phyloP scores from a whole-genome alignment of 2,888 invertebrate genomes.

The Cerastis leucographa region DNA sequence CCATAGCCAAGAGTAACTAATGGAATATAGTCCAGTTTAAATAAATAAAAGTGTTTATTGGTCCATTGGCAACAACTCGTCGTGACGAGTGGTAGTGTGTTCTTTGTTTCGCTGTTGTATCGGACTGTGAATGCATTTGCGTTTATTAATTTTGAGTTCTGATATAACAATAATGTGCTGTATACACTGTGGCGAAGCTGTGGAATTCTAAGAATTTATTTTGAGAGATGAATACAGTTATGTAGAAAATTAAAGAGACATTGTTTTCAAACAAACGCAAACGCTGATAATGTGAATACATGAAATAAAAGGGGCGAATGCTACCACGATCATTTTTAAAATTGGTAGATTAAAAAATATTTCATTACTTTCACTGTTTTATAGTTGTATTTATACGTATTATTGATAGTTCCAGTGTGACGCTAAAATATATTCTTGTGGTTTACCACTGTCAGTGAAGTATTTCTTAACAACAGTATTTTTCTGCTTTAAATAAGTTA shows the following conservation, averaged over 20 bases:
- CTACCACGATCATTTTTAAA: neutral
- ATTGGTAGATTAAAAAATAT: neutral
- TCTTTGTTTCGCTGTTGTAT: neutral
- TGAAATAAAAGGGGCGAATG: neutral
- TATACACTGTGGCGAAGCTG: too few species aligned
- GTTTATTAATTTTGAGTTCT: slow-evolving; percentile 11
- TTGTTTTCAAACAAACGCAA: slow-evolving; percentile 8
- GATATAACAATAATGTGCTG: neutral
- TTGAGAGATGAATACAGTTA: neutral
- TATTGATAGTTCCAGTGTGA: neutral
- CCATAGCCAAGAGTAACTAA: slow-evolving; percentile 6
- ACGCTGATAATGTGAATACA: slow-evolving; percentile 4
- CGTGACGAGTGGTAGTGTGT: slow-evolving; percentile 5
- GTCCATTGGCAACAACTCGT: neutral
- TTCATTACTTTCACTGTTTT: neutral
- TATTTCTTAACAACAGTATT: neutral
- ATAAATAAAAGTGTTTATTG: slow-evolving; percentile 32
- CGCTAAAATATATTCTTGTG: neutral
- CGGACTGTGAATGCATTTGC: neutral
- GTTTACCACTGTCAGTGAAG: neutral
- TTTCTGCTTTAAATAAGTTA: neutral
- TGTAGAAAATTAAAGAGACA: neutral
- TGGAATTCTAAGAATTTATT: neutral
- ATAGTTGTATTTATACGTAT: neutral
- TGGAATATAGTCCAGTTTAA: slow-evolving; percentile 12